phyloP scores from a whole-genome alignment of 2,888 invertebrate species.

The Coenonympha arcania region DNA sequence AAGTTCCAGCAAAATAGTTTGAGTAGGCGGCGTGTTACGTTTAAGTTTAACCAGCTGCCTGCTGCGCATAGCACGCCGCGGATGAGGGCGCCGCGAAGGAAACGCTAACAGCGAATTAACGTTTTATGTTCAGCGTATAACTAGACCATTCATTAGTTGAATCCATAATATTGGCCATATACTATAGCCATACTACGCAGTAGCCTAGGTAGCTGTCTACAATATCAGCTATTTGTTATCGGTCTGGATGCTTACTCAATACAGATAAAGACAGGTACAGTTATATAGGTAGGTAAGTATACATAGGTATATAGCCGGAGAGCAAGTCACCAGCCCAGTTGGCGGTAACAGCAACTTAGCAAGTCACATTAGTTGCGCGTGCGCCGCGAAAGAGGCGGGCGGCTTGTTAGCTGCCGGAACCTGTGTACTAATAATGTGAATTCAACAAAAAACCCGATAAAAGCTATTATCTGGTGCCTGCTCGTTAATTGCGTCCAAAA shows the following conservation, averaged over 20 bases:
- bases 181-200: slow-evolving; percentile 5
- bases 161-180: too few relatives aligned
- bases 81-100: too few relatives aligned
- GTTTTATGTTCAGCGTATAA: too few relatives aligned
- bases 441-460: slow-evolving; percentile 21
- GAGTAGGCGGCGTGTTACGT: too few relatives aligned
- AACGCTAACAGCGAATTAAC: too few relatives aligned
- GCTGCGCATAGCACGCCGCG: too few relatives aligned
- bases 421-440: slow-evolving; percentile 44
- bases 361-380: slow-evolving; percentile 59
- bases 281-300: neutral
- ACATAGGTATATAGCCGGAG: neutral
- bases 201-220: neutral
- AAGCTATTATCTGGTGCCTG: slow-evolving; percentile 18
- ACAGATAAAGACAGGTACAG: too few relatives aligned
- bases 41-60: too few relatives aligned
- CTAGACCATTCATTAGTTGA: too few relatives aligned
- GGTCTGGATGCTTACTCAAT: neutral
- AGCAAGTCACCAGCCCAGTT: slow-evolving; percentile 6
- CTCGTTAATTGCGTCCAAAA: slow-evolving; percentile 37
- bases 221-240: neutral
- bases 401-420: slow-evolving; percentile 21
- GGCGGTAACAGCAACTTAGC: neutral
- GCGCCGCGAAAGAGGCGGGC: slow-evolving; percentile 47
- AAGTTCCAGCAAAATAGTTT: too few relatives aligned